Conservation (phyloP, 2,113 vertebrate species). For the Apteryx owenii region DNA sequence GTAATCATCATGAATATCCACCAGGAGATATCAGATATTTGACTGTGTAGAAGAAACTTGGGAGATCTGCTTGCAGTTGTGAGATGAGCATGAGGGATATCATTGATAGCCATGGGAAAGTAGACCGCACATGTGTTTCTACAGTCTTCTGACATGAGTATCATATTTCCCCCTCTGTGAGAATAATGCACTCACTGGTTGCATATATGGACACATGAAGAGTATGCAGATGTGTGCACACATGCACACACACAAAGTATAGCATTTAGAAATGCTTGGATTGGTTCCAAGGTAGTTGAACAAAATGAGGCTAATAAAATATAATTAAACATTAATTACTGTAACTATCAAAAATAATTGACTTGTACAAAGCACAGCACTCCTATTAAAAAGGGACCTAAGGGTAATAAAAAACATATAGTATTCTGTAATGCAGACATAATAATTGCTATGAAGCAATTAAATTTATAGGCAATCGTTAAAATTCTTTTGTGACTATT, state of each 20-base stretch:
- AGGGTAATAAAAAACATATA: constrained; percentile 78
- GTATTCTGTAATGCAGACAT: constrained; percentile 60
- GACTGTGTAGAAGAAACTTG: background rate
- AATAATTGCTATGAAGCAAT: constrained; percentile 75
- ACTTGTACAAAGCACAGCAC: constrained; percentile 78
- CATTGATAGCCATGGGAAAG: constrained; percentile 36
- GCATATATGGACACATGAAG: background rate
- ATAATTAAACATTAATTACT: constrained; percentile 82
- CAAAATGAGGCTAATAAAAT: constrained; percentile 79
- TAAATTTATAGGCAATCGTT: constrained; percentile 74
- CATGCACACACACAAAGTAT: constrained; percentile 15
- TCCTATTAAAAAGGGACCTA: constrained; percentile 74
- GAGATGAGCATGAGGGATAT: background rate
- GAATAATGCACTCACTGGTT: constrained; percentile 12
- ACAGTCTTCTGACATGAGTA: background rate
- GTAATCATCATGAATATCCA: background rate
- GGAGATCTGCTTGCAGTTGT: constrained; percentile 1
- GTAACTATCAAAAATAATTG: constrained; percentile 81
- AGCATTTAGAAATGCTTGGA: constrained; percentile 63
- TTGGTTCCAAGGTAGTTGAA: constrained; percentile 68
- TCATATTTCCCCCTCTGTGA: constrained; percentile 21
- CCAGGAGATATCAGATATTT: background rate
- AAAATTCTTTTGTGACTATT: constrained; percentile 71
- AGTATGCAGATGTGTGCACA: constrained; percentile 36
- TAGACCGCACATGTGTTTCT: background rate